Percentiles rank a stretch among this genome's conserved stretches.
phyloP scores from a whole-genome alignment of 2,888 invertebrate genomes.

The Troglohyphantes excavatus region DNA sequence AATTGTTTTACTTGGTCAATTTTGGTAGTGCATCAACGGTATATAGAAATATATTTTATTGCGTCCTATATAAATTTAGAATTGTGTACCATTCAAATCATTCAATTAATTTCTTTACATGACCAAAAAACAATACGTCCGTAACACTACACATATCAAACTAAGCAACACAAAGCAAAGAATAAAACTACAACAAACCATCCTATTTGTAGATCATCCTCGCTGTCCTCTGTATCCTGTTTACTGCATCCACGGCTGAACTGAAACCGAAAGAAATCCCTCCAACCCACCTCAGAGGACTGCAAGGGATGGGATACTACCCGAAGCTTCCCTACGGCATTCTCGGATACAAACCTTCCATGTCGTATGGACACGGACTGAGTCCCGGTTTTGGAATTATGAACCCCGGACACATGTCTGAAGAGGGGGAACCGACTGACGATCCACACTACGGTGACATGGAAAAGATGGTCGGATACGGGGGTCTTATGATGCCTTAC shows the following conservation, averaged over 20 bases:
- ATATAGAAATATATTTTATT: too few species aligned
- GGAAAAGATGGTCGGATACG: conserved; percentile 38
- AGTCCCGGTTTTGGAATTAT: not conserved
- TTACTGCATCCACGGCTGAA: not conserved
- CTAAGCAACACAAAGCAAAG: too few species aligned
- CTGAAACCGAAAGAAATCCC: not conserved
- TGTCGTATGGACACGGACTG: not conserved
- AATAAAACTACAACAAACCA: not conserved
- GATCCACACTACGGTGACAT: conserved; percentile 27
- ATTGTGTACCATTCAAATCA: too few species aligned
- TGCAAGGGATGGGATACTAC: not conserved
- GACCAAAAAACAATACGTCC: too few species aligned
- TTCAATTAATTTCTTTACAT: too few species aligned
- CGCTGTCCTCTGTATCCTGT: not conserved
- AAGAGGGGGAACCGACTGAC: not conserved
- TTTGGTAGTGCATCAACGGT: too few species aligned
- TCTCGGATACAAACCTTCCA: conserved; percentile 20
- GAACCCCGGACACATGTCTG: not conserved
- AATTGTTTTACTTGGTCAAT: too few species aligned
- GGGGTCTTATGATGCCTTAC: conserved; percentile 38
- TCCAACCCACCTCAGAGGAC: not conserved
- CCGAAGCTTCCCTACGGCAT: conserved; percentile 17
- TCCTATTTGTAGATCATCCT: not conserved
- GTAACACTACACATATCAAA: too few species aligned
- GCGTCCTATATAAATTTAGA: too few species aligned